phyloP scores from a whole-genome alignment of 2,113 vertebrate genomes.

The Pachypanchax playfairii region DNA sequence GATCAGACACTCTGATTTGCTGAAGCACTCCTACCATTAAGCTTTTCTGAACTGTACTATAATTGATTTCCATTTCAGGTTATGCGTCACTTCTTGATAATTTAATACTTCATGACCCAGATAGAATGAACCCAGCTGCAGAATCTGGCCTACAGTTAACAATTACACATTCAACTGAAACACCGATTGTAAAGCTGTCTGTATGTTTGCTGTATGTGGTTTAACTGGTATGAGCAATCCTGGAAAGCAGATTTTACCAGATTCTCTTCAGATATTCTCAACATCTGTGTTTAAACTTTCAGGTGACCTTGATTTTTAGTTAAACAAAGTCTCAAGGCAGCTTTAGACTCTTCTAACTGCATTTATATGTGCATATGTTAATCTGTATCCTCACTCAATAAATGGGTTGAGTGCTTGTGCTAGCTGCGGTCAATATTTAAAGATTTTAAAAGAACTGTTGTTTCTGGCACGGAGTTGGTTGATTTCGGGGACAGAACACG shows the following conservation, averaged over 20 bases:
- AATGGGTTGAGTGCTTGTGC: slow-evolving; percentile 12
- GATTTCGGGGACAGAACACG: slow-evolving; percentile 23
- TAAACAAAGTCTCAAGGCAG: slow-evolving; percentile 17
- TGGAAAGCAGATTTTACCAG: slow-evolving; percentile 1
- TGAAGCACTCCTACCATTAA: too few relatives aligned
- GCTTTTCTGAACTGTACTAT: too few relatives aligned
- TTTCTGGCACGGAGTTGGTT: slow-evolving; percentile 13
- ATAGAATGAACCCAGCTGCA: too few relatives aligned
- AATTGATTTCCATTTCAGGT: too few relatives aligned
- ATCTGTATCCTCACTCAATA: slow-evolving; percentile 1
- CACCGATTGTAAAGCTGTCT: too few relatives aligned
- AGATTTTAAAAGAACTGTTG: slow-evolving; percentile 24
- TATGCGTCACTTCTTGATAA: too few relatives aligned
- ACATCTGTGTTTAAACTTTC: slow-evolving; percentile 22
- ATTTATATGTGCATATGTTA: slow-evolving; percentile 27
- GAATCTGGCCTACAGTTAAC: too few relatives aligned
- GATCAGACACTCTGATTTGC: too few relatives aligned
- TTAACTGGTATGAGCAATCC: not conserved
- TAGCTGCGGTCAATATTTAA: slow-evolving; percentile 48
- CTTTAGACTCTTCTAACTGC: slow-evolving; percentile 13
- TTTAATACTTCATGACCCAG: too few relatives aligned
- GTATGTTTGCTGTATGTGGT: too few relatives aligned
- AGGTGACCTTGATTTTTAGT: slow-evolving; percentile 29
- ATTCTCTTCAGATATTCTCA: slow-evolving; percentile 9
- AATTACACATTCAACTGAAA: too few relatives aligned